A percentile compares a stretch with the other conserved stretches of the same genome.
phyloP scores from a whole-genome alignment of 2,113 vertebrate genomes.

The Pollimyrus isidori region DNA sequence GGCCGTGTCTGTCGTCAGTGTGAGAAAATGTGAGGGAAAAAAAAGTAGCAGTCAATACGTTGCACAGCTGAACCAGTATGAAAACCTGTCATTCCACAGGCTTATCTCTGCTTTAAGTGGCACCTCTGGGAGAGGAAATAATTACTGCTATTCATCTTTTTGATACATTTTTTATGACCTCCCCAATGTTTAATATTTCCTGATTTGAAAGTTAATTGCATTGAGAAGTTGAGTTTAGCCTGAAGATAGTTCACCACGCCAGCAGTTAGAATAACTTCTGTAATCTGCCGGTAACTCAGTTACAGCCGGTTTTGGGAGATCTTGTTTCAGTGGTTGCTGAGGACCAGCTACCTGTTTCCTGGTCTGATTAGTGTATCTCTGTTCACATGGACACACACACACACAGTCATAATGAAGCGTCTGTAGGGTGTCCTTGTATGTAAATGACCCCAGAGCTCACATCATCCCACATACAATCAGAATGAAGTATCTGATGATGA shows the following conservation, averaged over 20 bases:
- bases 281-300: slow-evolving; percentile 9
- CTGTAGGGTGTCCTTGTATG: neutral
- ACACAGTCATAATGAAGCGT: neutral
- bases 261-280: neutral
- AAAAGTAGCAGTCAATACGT: neutral
- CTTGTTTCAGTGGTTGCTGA: neutral
- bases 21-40: neutral
- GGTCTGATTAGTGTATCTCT: neutral
- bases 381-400: neutral
- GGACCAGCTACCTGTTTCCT: neutral
- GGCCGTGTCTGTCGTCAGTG: neutral
- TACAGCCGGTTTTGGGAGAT: neutral
- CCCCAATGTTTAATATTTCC: slow-evolving; percentile 8
- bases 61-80: slow-evolving; percentile 9
- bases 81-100: slow-evolving; percentile 37
- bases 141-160: slow-evolving; percentile 47
- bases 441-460: neutral
- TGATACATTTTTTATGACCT: slow-evolving; percentile 42
- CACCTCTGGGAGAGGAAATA: slow-evolving; percentile 36
- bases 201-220: slow-evolving; percentile 23
- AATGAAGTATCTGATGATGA: neutral
- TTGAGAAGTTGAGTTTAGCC: slow-evolving; percentile 19
- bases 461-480: neutral
- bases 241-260: neutral
- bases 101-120: slow-evolving; percentile 41